Evolutionary conservation across 2,113 vertebrate species (phyloP).

Genomic region (Cricetomys ansorgei): DNA sequence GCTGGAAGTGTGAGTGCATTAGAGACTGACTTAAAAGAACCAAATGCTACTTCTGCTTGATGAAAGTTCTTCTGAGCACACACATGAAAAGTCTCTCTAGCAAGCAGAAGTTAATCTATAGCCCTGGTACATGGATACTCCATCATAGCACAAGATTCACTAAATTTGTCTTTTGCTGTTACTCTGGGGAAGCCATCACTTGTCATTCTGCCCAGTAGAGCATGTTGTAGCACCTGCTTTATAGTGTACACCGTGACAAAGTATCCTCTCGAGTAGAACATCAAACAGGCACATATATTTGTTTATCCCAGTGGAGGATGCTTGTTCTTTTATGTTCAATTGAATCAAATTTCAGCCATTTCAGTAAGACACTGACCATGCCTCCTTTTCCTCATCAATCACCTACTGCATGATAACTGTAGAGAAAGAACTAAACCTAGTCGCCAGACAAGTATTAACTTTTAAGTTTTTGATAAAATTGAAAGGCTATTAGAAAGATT

Average conservation of each 20-base stretch:
- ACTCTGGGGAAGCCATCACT: constrained; percentile 68
- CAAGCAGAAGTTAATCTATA: constrained; percentile 4
- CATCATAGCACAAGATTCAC: constrained; percentile 48
- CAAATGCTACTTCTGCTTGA: neutral
- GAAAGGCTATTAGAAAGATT: neutral
- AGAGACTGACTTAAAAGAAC: constrained; percentile 10
- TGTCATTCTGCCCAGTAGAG: constrained; percentile 60
- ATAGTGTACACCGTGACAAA: constrained; percentile 21
- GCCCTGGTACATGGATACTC: neutral
- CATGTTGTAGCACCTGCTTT: constrained; percentile 56
- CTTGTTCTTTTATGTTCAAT: neutral
- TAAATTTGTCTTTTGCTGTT: constrained; percentile 48
- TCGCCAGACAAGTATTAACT: neutral
- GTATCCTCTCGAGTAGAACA: constrained; percentile 18
- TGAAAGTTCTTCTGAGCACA: constrained; percentile 50
- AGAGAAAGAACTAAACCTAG: neutral
- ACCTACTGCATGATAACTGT: neutral
- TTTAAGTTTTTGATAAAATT: neutral
- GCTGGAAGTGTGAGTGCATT: constrained; percentile 14
- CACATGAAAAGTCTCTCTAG: constrained; percentile 46
- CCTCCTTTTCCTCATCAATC: neutral
- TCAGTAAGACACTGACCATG: neutral
- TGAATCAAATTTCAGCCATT: neutral
- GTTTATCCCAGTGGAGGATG: neutral
- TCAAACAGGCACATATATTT: neutral